Evolutionary conservation across 2,888 invertebrate species (phyloP), one percentile per base, ranked within the genome.

Genomic region (Platycheirus rosarum): DNA sequence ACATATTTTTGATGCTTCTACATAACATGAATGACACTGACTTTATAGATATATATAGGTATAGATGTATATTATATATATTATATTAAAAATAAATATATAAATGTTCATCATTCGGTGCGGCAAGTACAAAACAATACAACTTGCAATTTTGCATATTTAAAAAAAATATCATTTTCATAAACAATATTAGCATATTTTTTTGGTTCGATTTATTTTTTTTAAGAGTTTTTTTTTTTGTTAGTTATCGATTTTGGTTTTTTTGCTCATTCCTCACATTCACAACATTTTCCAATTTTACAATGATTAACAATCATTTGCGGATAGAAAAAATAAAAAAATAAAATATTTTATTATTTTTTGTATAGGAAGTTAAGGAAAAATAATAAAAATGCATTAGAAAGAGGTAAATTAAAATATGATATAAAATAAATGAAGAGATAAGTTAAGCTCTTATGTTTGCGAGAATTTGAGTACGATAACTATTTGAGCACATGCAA

Each of bases 21-120:
- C 84, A 74, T 84, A 66, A 82, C 82, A 82, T 82, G 82, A 82
- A 82, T 82, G 82, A 82, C 82, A 82, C 82, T 82, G 82, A 77
- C 68, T 82, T 77, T 62, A 77, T 20, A 70, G 53, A 77, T 71
- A 73, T 73, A 77, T 65, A 57, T 44, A 80, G 63, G 76, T 70
- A 76, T 60, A 80, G 57, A 68, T 57, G 68, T 82, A 77, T 70
- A 66, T 71, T 65, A 8, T 32, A 32, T 32, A 32, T 80, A 63
- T 26, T 73, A 80, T 80, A 63, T 29, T 73, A 80, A 73, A 73
- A 37, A 74, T 60, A 73, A 73, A 78, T 71, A 82, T 71, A 78
- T 78, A 80, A 73, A 69, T 84, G 73, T 84, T 82, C 66, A 66
- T 82, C 82, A 82, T 82, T 82, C 82, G 51, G 84, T 84, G 84